phyloP scores from a whole-genome alignment of 1,140 invertebrate species.

The Nilaparvata lugens region DNA sequence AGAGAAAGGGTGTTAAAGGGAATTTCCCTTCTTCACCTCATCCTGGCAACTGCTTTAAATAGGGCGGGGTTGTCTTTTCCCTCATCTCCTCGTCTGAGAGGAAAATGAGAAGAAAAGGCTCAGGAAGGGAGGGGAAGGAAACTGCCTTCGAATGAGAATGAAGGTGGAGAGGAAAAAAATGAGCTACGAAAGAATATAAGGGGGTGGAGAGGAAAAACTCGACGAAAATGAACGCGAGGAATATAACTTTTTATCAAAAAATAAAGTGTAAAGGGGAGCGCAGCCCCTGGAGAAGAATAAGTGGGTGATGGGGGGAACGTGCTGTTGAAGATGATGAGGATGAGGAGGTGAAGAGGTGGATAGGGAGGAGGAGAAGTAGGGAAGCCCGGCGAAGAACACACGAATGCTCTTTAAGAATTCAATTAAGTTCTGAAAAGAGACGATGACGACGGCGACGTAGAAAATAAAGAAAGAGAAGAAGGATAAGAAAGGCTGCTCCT shows the following conservation, averaged over 20 bases:
- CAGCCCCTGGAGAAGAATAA: neutral
- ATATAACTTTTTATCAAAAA: constrained; percentile 19
- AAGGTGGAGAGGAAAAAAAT: too few relatives aligned
- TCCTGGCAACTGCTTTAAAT: neutral
- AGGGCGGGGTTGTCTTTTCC: constrained; percentile 6
- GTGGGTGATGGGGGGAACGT: neutral
- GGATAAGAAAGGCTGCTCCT: neutral
- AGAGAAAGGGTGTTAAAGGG: constrained; percentile 11
- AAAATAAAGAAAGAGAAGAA: neutral
- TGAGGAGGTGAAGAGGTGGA: too few relatives aligned
- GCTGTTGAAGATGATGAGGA: too few relatives aligned
- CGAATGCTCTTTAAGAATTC: constrained; percentile 16
- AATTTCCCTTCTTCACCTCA: neutral
- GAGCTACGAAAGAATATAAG: neutral
- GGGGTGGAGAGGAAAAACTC: neutral
- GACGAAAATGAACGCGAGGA: constrained; percentile 5
- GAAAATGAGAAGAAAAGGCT: too few relatives aligned
- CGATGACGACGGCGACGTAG: neutral
- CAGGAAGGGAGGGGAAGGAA: too few relatives aligned
- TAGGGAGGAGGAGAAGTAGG: too few relatives aligned
- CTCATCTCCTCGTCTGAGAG: neutral
- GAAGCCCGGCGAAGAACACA: constrained; percentile 7
- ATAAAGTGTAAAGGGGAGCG: constrained; percentile 4
- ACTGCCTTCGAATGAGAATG: too few relatives aligned
- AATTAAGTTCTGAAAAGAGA: constrained; percentile 13